Percentiles rank a stretch among this genome's conserved stretches.
Conservation (phyloP, 2,888 invertebrate genomes). For the Mactromeris polynyma region DNA sequence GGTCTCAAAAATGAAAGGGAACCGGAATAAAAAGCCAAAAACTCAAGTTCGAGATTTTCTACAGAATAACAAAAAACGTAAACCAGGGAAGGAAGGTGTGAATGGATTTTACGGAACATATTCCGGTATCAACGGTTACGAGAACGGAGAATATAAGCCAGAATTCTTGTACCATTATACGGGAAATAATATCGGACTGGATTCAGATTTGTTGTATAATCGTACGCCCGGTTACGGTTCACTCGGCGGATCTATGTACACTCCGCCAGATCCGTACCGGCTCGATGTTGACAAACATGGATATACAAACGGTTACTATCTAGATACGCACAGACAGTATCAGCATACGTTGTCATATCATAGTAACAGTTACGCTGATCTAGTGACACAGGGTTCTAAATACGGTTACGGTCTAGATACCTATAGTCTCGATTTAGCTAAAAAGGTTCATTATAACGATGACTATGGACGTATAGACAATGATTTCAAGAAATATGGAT, state of each 20-base stretch:
- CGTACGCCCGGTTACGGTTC: constrained; percentile 80
- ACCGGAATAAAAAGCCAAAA: constrained; percentile 93
- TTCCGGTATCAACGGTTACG: constrained; percentile 80
- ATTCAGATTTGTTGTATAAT: constrained; percentile 81
- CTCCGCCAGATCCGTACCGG: constrained; percentile 79
- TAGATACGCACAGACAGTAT: constrained; percentile 84
- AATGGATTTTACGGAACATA: constrained; percentile 82
- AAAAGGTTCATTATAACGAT: constrained; percentile 83
- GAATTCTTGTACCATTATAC: constrained; percentile 84
- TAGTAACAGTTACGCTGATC: constrained; percentile 84
- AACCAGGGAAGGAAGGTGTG: constrained; percentile 74
- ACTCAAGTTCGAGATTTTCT: constrained; percentile 97
- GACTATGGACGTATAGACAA: constrained; percentile 80
- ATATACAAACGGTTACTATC: constrained; percentile 84
- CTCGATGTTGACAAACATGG: constrained; percentile 83
- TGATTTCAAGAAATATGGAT: constrained; percentile 81
- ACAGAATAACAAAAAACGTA: constrained; percentile 92
- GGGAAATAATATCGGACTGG: constrained; percentile 81
- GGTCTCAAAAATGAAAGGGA: constrained; percentile 79
- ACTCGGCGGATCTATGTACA: constrained; percentile 77
- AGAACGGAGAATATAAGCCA: constrained; percentile 82
- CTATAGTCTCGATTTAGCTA: constrained; percentile 85
- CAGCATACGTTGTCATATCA: constrained; percentile 84
- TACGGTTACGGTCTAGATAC: constrained; percentile 84
- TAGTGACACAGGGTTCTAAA: constrained; percentile 82